Base-by-base conservation (phyloP, 2,888 invertebrate genomes). In the Beris morrisii region DNA sequence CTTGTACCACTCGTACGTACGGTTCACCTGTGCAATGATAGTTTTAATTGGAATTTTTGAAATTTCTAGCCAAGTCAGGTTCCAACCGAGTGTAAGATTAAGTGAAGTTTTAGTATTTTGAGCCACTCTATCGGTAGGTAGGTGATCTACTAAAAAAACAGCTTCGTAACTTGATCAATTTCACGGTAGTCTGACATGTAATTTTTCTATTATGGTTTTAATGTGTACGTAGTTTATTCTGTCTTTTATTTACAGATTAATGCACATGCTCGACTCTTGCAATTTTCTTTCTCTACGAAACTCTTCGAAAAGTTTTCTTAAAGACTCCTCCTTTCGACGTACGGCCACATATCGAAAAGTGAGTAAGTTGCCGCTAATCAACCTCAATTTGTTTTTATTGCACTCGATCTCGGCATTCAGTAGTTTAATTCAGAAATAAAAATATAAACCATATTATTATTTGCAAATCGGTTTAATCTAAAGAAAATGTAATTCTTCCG, bases 361-460 rank as follows among this genome's bases (percentile, higher is more conserved):
- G 55, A 56, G 38, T 38, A 38, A 5, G 55, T 56, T 56, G 55
- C 55, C 55, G 55, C 55, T 56, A 56, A 1, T 38, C 43, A 56
- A 56, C 55, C 55, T 43, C 43, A 30, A 43, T 56, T 43, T 15
- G 38, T 5, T 32, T 43, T 13, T 43, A 11, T 56, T 38, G 43
- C 31, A 53, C 53, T 30, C 32, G 38, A 9, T 54, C 32, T 32
- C n/a, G 22, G 30, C 38, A 56, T 43, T 56, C 15, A 38, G 55
- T 43, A 56, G 43, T 56, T 43, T 56, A 56, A 56, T 56, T 56
- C 32, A 56, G 38, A 38, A 56, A 56, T 38, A 38, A 56, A 22
- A 32, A 38, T 38, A 56, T 38, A 38, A 56, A 22, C 32, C 55
- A 53, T n/a, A 56, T 56, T 12, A 38, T 43, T 38, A 38, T 22